Evolutionary conservation across 2,113 vertebrate genomes (phyloP), one percentile per base, ranked within the genome.

Genomic region (Lichenostomus cassidix): DNA sequence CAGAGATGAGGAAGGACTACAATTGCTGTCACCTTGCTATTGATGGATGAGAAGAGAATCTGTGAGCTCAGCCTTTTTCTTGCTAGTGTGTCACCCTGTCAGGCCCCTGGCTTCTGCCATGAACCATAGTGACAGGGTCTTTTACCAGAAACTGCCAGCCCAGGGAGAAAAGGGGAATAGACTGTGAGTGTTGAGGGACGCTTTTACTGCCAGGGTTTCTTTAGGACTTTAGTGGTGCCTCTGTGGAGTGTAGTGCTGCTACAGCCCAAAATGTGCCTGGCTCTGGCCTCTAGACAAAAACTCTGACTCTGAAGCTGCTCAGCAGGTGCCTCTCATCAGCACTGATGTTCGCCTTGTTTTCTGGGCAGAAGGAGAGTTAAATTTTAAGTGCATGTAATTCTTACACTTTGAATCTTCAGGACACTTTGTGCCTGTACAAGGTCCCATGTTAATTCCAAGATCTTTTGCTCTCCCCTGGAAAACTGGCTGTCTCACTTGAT

Each of bases 121-220:
- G 2, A n/a, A 7, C 15, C 59, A 47, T 35, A 29, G 16, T 28
- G 10, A 53, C 16, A 27, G 41, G 15, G 7, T n/a, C 37, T 81
- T 14, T 70, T 69, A 19, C 0, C 2, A 3, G 58, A 65, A 80
- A 7, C 50, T 60, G 39, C 69, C 56, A 59, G 46, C 29, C 44
- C 28, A 44, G 35, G 23, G 47, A 42, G 76, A 9, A 28, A 29
- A 18, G 28, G n/a, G 41, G 15, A 39, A 22, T 15, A 41, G 33
- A 29, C 44, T 0, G 0, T 52, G 39, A 52, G 35, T 1, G 2
- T 0, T 47, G 59, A 73, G 37, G 25, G 42, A 11, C n/a, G 46
- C 14, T 44, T 68, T 76, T 58, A 62, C 28, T 58, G 70, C 63
- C 0, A 0, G 33, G 14, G 17, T 83, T 73, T 63, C 63, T 80